Evolutionary conservation across 92 coral and sea anemone genomes (phyloP).

Genomic region (Pocillopora grandis): DNA sequence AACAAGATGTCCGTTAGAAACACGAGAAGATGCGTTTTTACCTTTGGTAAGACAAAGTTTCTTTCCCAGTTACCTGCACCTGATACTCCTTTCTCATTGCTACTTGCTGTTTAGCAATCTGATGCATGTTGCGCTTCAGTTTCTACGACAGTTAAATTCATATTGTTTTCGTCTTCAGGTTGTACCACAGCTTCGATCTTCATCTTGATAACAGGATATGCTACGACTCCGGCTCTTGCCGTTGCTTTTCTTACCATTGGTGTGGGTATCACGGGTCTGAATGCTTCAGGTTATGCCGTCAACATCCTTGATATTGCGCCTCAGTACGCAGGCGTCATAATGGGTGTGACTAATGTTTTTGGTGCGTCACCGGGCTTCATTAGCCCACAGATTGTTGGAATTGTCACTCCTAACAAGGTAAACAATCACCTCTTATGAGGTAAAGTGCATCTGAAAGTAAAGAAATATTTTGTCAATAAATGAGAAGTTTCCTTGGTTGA

Average conservation of each 20-base stretch:
- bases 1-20: constrained; percentile 89
- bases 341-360: constrained; percentile 98
- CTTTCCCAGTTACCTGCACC: too few relatives aligned
- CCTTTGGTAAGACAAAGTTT: constrained; percentile 71
- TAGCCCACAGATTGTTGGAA: constrained; percentile 99
- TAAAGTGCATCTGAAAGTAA: not conserved
- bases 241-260: constrained; percentile 92
- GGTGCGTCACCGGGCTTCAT: constrained; percentile 98
- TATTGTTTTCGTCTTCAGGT: constrained; percentile 54
- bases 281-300: constrained; percentile 99
- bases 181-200: constrained; percentile 93
- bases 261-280: constrained; percentile 96
- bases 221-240: constrained; percentile 69
- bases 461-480: too few relatives aligned
- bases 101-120: too few relatives aligned
- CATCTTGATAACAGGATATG: constrained; percentile 89
- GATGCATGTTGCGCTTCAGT: not conserved
- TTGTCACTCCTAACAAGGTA: constrained; percentile 96
- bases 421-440: not conserved
- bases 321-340: constrained; percentile 96
- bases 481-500: too few relatives aligned
- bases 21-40: constrained; percentile 90
- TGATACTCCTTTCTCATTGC: too few relatives aligned
- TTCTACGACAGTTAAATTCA: not conserved
- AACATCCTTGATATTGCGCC: constrained; percentile 99